phyloP scores from a whole-genome alignment of 2,888 invertebrate species.

The Polydrusus tereticollis region DNA sequence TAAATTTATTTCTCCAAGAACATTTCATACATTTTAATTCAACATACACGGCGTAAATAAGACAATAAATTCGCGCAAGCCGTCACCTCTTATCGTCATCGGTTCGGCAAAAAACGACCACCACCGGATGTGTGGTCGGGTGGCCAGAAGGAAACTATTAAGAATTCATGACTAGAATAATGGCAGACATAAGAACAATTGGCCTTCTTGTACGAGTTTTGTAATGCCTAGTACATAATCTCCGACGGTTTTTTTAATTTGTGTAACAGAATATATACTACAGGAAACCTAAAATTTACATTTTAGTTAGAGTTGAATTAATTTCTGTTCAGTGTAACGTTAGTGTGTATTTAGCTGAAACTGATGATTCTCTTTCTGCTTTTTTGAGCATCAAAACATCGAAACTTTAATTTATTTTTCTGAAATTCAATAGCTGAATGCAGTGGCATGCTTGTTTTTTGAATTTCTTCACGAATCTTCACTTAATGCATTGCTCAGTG shows the following conservation, averaged over 20 bases:
- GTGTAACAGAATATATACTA: background rate
- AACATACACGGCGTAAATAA: conserved; percentile 23
- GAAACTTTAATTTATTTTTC: too few species aligned
- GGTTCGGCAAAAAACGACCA: conserved; percentile 35
- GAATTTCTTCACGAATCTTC: too few species aligned
- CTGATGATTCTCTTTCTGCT: too few species aligned
- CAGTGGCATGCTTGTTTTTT: too few species aligned
- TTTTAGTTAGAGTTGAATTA: too few species aligned
- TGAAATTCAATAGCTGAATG: too few species aligned
- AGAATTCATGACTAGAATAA: conserved; percentile 42
- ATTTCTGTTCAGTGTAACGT: too few species aligned
- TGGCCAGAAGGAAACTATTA: conserved; percentile 50
- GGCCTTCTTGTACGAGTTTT: conserved; percentile 26
- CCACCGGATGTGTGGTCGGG: conserved; percentile 57
- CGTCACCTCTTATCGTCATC: conserved; percentile 40
- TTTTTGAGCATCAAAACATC: too few species aligned
- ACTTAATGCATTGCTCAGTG: too few species aligned
- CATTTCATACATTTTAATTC: conserved; percentile 34
- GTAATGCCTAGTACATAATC: background rate
- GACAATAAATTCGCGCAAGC: conserved; percentile 41
- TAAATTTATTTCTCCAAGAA: conserved; percentile 18
- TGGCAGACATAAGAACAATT: conserved; percentile 25
- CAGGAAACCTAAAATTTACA: background rate
- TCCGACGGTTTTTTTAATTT: background rate
- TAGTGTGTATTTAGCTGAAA: too few species aligned